These are phyloP conservation scores for Falco rusticolus DNA, from an alignment of 2,797 vertebrate genomes.

Conservation along the genomic window DNA sequence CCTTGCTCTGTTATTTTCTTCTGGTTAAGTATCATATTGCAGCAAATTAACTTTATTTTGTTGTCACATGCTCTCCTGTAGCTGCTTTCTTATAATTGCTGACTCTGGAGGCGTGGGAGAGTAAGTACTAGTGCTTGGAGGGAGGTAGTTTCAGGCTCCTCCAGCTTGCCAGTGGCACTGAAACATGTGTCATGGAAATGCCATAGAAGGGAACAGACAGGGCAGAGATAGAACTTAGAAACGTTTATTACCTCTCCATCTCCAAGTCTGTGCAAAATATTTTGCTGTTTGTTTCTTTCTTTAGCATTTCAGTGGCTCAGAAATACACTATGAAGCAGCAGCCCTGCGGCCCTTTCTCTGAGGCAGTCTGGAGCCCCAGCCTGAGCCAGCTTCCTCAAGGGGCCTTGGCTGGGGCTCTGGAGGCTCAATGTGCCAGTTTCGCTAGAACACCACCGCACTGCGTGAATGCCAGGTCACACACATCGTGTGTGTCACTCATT, in stretches of 20 bases:
- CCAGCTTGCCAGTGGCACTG: background rate
- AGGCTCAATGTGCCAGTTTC: background rate
- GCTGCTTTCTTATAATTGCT: background rate
- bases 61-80: conserved; percentile 22
- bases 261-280: background rate
- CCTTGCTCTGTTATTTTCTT: conserved; percentile 28
- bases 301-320: background rate
- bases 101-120: background rate
- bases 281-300: background rate
- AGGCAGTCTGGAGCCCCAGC: background rate
- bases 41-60: conserved; percentile 58
- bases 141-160: background rate
- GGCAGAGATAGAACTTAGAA: background rate
- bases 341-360: background rate
- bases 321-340: background rate
- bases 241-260: background rate
- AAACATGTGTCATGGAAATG: background rate
- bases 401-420: background rate
- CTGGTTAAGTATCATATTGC: conserved; percentile 45
- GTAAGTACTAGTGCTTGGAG: background rate
- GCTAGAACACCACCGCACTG: background rate
- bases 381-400: background rate
- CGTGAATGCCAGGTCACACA: background rate
- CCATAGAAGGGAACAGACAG: background rate
- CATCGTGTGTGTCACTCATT: fast-evolving